Base-by-base conservation (phyloP, 2,888 invertebrate genomes). In the Margaritifera margaritifera region DNA sequence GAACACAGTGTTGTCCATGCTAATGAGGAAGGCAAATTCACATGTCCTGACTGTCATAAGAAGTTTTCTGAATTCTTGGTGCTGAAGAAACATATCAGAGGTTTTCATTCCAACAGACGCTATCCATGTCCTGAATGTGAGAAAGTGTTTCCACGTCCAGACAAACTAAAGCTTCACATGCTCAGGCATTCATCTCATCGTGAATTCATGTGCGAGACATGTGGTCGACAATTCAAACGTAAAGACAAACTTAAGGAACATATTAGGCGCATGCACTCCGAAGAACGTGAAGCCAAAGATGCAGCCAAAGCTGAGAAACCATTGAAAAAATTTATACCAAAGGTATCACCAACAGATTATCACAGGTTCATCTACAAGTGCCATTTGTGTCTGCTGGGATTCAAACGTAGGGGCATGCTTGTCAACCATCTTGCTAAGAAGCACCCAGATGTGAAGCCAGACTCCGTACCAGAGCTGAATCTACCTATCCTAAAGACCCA, bases 351-450 rank as follows among this genome's bases (percentile, higher is more conserved):
- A 0, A 92, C 92, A 19, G 94, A 94, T 89, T 94, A 93, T 86
- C 93, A 93, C 84, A 91, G 93, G 62, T 94, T 93, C 86, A 92
- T 94, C 71, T 95, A 94, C 89, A 95, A 94, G 87, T 95, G 95
- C 86, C 93, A 94, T 80, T 91, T 92, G 62, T 95, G 95, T 89
- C 89, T 93, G 84, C 90, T 94, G 50, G 94, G 94, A 74, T 94
- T 95, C 86, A 94, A 96, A 91, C 92, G 96, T 66, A 92, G 96
- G 75, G 96, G 96, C 3, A 95, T 95, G 94, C 90, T 94, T 58
- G 94, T 95, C 4, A 96, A 96, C 90, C 96, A 96, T 89, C 90
- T 96, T 80, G 95, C 94, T 72, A 95, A 95, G 85, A 80, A 89
- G 22, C 91, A 91, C 78, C 91, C 91, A 20, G 94, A 77, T 93